Evolutionary conservation across 2,797 vertebrate species (phyloP), one percentile per base, ranked within the genome.

Genomic region (Neostethus bicornis): DNA sequence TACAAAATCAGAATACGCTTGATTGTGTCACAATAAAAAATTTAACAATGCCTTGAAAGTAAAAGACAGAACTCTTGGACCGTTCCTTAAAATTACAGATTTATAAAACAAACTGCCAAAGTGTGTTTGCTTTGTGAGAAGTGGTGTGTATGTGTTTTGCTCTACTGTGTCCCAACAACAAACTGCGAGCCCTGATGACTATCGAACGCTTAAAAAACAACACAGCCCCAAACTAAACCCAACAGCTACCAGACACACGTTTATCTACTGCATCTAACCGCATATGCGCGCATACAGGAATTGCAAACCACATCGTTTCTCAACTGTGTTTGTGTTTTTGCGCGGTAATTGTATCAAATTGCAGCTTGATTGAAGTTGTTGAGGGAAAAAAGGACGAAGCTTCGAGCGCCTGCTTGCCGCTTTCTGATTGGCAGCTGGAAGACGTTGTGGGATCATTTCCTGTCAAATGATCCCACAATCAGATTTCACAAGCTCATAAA

Each of bases 371-470:
- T 90, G 55, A 56, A 61, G 77, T 46, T 20, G 61, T 77, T 79
- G 77, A 54, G 51, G 29, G 58, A 48, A 61, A 42, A 57, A 44
- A 13, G 12, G 11, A 31, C 56, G 42, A 61, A 73, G 65, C 72
- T 45, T 72, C 57, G 70, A 68, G 70, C 65, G 72, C 66, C 75
- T 69, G 83, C 79, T 66, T 54, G 44, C 70, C 77, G 43, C 8
- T 19, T 66, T 81, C 56, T 50, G 79, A 88, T 85, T 89, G 86
- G 85, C 83, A 66, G 74, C 56, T 77, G 85, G 76, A 83, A 84
- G 31, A 66, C 66, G 83, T 79, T 71, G 77, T 65, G 13, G 8
- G 51, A 56, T 72, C 35, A 82, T 84, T 83, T 85, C 70, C 64
- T 69, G 39, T 66, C 45, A 43, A 65, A 63, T 32, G 42, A n/a